A percentile compares a stretch with the other conserved stretches of the same genome.
Conservation (phyloP, 2,113 vertebrate species). For the Egretta garzetta region DNA sequence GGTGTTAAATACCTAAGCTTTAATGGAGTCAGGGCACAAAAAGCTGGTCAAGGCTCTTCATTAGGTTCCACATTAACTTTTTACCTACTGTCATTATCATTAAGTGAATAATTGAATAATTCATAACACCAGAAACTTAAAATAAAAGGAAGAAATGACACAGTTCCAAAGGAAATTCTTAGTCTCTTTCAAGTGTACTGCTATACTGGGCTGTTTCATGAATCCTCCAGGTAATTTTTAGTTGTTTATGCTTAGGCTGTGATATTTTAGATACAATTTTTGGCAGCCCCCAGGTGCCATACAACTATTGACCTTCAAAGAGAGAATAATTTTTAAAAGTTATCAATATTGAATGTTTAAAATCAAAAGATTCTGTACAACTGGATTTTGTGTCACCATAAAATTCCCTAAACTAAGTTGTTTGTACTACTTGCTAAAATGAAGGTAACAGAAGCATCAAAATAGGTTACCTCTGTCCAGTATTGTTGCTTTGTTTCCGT, state of each 20-base stretch:
- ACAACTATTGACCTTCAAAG: background rate
- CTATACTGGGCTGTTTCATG: background rate
- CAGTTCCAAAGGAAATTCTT: background rate
- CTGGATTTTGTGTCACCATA: background rate
- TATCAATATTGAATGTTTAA: background rate
- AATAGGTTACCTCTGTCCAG: slow-evolving; percentile 91
- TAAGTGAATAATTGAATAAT: background rate
- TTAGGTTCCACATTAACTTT: background rate
- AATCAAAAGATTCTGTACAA: background rate
- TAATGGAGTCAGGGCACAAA: background rate
- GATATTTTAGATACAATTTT: background rate
- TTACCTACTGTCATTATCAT: background rate
- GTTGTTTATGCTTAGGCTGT: background rate
- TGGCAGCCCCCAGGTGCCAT: background rate
- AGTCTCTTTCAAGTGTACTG: background rate
- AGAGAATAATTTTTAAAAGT: background rate
- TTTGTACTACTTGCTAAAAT: background rate
- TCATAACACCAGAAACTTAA: background rate
- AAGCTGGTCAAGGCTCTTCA: background rate
- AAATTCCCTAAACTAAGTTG: background rate
- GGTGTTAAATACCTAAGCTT: background rate
- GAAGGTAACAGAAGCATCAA: background rate
- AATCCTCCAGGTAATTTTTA: background rate
- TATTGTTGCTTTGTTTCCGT: slow-evolving; percentile 96
- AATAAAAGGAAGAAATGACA: background rate